Evolutionary conservation across 2,113 vertebrate species (phyloP).

Genomic region (Percopsis transmontana): DNA sequence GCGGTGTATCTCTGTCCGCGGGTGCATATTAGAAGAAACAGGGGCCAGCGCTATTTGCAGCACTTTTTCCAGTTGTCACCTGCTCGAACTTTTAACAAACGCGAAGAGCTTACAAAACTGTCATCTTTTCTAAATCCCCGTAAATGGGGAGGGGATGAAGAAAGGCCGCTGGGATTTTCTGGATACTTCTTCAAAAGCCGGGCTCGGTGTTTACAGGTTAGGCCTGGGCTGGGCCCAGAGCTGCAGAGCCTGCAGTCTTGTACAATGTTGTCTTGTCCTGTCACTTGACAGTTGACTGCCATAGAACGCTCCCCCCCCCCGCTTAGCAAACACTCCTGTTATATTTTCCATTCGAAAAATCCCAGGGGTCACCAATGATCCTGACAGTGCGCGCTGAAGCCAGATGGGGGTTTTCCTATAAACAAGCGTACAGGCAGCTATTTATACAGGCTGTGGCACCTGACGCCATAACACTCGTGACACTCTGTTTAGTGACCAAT

Average conservation of each 20-base stretch:
- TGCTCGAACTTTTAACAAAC: constrained; percentile 36
- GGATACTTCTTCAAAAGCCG: constrained; percentile 70
- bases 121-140: constrained; percentile 58
- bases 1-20: not conserved
- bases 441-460: constrained; percentile 98
- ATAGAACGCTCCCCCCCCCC: constrained; percentile 28
- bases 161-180: constrained; percentile 51
- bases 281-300: constrained; percentile 91
- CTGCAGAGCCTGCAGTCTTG: constrained; percentile 76
- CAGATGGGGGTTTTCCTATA: constrained; percentile 99
- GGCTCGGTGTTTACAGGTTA: constrained; percentile 72
- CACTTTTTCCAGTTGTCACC: constrained; percentile 27
- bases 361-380: constrained; percentile 87
- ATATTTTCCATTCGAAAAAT: constrained; percentile 97
- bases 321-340: constrained; percentile 94
- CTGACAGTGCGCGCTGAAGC: constrained; percentile 88
- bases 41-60: constrained; percentile 1
- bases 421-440: constrained; percentile 96
- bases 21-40: constrained; percentile 1
- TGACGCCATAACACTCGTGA: constrained; percentile 98
- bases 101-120: constrained; percentile 18
- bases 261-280: constrained; percentile 88
- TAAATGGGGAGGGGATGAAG: constrained; percentile 33
- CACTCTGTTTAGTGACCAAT: constrained; percentile 96
- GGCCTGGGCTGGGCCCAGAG: constrained; percentile 52